Conservation (phyloP, 2,888 invertebrate genomes). For the Spialia ferax region DNA sequence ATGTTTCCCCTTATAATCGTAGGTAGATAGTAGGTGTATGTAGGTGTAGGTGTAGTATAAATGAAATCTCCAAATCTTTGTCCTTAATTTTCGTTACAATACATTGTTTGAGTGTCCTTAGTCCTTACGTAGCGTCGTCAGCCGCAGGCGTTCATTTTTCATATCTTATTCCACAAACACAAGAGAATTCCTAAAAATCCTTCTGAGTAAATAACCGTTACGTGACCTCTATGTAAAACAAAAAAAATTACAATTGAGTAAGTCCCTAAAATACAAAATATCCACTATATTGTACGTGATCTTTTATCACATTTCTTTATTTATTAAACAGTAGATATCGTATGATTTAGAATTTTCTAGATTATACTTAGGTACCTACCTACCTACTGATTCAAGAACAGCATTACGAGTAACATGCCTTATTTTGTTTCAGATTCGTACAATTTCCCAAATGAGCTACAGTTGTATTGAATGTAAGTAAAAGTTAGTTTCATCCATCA, state of each 20-base stretch:
- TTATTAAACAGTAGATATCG: not conserved
- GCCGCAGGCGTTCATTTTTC: constrained; percentile 36
- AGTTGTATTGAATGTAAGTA: constrained; percentile 70
- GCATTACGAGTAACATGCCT: not conserved
- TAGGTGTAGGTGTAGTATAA: too few relatives aligned
- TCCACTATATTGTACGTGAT: not conserved
- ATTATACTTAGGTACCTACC: too few relatives aligned
- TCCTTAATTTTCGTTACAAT: constrained; percentile 31
- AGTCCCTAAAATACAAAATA: constrained; percentile 8
- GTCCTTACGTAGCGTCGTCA: constrained; percentile 31
- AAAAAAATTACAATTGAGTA: not conserved
- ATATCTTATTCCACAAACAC: constrained; percentile 16
- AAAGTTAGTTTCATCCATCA: not conserved
- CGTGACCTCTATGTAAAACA: constrained; percentile 1
- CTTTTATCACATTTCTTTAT: too few relatives aligned
- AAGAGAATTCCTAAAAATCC: constrained; percentile 30
- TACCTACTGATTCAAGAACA: not conserved
- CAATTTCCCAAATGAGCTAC: constrained; percentile 65
- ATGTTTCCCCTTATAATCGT: too few relatives aligned
- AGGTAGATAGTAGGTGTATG: too few relatives aligned
- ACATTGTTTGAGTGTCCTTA: constrained; percentile 30
- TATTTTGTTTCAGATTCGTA: constrained; percentile 62
- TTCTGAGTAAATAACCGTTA: constrained; percentile 8
- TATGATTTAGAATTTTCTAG: not conserved
- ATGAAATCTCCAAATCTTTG: constrained; percentile 19